These are phyloP conservation scores for Drosophila neutralis DNA, from an alignment of 2,888 invertebrate genomes.

Conservation along the genomic window DNA sequence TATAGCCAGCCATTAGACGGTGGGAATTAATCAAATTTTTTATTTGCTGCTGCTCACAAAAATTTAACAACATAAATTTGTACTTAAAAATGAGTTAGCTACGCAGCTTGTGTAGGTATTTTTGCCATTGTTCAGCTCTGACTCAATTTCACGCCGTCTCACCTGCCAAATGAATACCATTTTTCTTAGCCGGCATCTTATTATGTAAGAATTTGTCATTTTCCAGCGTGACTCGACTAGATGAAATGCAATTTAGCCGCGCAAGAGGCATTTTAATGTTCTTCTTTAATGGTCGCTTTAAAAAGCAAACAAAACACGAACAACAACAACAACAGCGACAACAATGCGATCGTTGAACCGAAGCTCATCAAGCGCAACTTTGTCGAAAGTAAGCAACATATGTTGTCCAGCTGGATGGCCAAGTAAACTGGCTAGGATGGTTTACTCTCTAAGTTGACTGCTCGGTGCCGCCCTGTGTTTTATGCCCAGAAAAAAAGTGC, in stretches of 20 bases:
- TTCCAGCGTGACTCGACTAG: slow-evolving; percentile 67
- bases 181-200: slow-evolving; percentile 67
- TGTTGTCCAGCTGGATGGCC: slow-evolving; percentile 64
- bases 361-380: slow-evolving; percentile 50
- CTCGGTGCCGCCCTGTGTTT: slow-evolving; percentile 11
- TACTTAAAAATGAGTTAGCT: slow-evolving; percentile 83
- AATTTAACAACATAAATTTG: slow-evolving; percentile 81
- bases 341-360: slow-evolving; percentile 3
- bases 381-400: slow-evolving; percentile 58
- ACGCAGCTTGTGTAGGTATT: slow-evolving; percentile 46
- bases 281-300: slow-evolving; percentile 54
- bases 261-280: slow-evolving; percentile 71
- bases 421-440: slow-evolving; percentile 20
- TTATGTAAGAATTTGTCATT: slow-evolving; percentile 79
- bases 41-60: slow-evolving; percentile 44
- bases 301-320: slow-evolving; percentile 18
- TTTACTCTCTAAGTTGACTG: slow-evolving; percentile 32
- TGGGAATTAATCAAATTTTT: slow-evolving; percentile 80
- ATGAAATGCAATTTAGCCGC: slow-evolving; percentile 72
- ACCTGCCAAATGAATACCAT: slow-evolving; percentile 74
- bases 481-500: slow-evolving; percentile 57
- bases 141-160: slow-evolving; percentile 76
- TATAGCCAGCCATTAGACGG: slow-evolving; percentile 79
- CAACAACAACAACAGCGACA: slow-evolving; percentile 8
- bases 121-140: slow-evolving; percentile 12